Base-by-base conservation (phyloP, 1,140 invertebrate species). In the Zaprionus davidi region DNA sequence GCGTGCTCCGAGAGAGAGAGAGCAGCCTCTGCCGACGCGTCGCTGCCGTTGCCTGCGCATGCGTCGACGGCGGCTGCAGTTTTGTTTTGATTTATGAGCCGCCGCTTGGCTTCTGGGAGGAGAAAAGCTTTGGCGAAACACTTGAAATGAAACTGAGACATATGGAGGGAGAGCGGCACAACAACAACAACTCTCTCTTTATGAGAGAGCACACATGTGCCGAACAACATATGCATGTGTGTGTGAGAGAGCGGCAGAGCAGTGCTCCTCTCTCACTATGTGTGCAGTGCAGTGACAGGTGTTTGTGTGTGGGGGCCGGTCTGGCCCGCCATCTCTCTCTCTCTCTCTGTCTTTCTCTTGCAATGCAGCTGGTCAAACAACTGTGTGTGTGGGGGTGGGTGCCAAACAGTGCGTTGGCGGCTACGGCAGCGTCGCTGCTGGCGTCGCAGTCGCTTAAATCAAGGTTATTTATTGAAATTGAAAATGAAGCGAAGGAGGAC, bases 391-490 rank as follows among this genome's bases (percentile, higher is more conserved):
- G 77, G 63, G 76, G 76, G 71, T 80, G 76, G 65, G 70, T 58
- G 72, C 15, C n/a, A 28, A 51, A 65, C 77, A 22, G 49, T 71
- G 80, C 71, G 73, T 78, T 67, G 80, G 70, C 59, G 72, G 70
- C 60, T 66, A 56, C 63, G 46, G 70, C 60, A 69, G 57, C 63
- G 46, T 26, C 70, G 62, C 80, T 74, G 72, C 55, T 57, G 34
- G 49, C 85, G 85, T 60, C 73, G 81, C 78, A 65, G 85, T 44
- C 78, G 79, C 82, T 88, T 88, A 88, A 88, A 88, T 88, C 85
- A 88, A 88, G 85, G 85, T 88, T 88, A 88, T 88, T 88, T 88
- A 88, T 88, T 88, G 85, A 88, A 90, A 88, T 88, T 88, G 85
- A 88, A 88, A 88, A 85, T 90, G 85, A 88, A 88, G 79, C 85